phyloP scores from a whole-genome alignment of 2,113 vertebrate genomes.

The Sebastes fasciatus region DNA sequence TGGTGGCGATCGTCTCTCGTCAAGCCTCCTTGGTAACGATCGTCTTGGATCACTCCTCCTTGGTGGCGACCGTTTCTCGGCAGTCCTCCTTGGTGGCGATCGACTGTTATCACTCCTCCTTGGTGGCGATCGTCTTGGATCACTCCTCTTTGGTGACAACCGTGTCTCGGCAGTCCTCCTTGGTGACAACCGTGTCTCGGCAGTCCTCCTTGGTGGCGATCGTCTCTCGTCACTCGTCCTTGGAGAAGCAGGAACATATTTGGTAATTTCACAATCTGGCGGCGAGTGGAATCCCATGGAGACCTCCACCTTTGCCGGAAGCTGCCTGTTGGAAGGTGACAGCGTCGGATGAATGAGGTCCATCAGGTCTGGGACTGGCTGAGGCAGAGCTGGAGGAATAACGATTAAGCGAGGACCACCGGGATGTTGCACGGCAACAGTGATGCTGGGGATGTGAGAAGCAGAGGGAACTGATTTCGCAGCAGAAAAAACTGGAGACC shows the following conservation, averaged over 20 bases:
- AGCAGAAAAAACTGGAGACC: background rate
- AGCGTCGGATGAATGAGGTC: background rate
- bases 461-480: background rate
- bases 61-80: too few species aligned
- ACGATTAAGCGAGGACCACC: slow-evolving; percentile 14
- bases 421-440: background rate
- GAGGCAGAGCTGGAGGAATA: background rate
- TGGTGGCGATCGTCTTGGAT: too few species aligned
- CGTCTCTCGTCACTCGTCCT: background rate
- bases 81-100: too few species aligned
- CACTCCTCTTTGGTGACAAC: too few species aligned
- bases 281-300: slow-evolving; percentile 63
- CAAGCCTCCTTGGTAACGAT: background rate
- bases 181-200: too few species aligned
- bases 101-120: background rate
- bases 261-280: background rate
- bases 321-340: background rate
- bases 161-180: too few species aligned
- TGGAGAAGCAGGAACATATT: fast-evolving
- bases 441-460: background rate
- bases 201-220: too few species aligned
- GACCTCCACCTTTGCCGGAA: background rate
- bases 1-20: background rate
- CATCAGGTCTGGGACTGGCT: background rate
- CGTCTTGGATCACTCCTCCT: too few species aligned